Conservation (phyloP, 2,888 invertebrate species). For the Diaprepes abbreviatus region DNA sequence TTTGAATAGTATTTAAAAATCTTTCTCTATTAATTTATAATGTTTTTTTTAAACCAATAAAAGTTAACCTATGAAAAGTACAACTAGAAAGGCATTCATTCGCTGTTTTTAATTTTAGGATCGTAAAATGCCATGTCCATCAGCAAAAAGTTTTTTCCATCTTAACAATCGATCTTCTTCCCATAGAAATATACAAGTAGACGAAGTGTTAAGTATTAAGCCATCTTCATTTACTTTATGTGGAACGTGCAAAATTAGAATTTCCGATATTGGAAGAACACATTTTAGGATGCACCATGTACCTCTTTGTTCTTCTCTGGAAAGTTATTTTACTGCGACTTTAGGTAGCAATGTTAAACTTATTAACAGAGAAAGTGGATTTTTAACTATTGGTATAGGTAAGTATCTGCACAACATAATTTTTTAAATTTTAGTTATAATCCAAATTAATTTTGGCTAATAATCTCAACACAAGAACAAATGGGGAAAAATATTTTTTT, state of each 20-base stretch:
- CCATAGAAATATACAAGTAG: slow-evolving; percentile 26
- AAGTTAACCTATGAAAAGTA: too few species aligned
- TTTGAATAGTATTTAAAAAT: too few species aligned
- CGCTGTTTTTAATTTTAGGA: slow-evolving; percentile 31
- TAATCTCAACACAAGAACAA: too few species aligned
- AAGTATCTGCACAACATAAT: too few species aligned
- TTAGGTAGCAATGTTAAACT: slow-evolving; percentile 47
- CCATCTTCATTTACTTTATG: slow-evolving; percentile 49
- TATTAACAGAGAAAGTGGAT: slow-evolving; percentile 48
- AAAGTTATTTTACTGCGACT: slow-evolving; percentile 38
- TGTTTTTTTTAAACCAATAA: too few species aligned
- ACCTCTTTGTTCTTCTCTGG: slow-evolving; percentile 42
- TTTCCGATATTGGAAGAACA: slow-evolving; percentile 43
- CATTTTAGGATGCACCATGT: slow-evolving; percentile 44
- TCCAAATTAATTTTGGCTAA: too few species aligned
- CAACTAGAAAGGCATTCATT: too few species aligned
- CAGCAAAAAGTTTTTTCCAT: slow-evolving; percentile 52
- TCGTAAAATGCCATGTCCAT: slow-evolving; percentile 46
- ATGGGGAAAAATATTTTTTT: too few species aligned
- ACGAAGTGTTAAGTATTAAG: slow-evolving; percentile 39
- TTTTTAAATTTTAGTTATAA: too few species aligned
- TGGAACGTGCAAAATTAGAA: slow-evolving; percentile 48
- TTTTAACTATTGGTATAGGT: slow-evolving; percentile 53
- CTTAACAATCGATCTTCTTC: slow-evolving; percentile 32
- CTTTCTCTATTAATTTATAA: too few species aligned